Conservation (phyloP, 2,888 invertebrate species). For the Drosophila falleni region DNA sequence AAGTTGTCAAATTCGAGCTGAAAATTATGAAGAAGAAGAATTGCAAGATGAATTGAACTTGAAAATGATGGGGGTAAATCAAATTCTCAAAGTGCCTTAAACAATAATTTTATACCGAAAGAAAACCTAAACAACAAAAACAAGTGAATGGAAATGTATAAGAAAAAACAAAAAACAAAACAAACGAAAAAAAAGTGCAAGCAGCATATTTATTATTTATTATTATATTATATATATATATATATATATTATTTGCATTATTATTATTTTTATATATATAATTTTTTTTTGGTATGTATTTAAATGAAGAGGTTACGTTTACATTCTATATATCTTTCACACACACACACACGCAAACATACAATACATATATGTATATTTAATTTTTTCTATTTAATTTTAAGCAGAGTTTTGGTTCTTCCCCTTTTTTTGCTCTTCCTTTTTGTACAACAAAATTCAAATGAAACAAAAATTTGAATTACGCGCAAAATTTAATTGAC, state of each 20-base stretch:
- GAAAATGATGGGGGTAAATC: slow-evolving; percentile 50
- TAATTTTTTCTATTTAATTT: slow-evolving; percentile 19
- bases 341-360: slow-evolving; percentile 14
- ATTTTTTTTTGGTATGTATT: slow-evolving; percentile 61
- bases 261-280: slow-evolving; percentile 44
- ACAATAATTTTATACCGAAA: slow-evolving; percentile 61
- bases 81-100: slow-evolving; percentile 83
- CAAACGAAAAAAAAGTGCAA: slow-evolving; percentile 32
- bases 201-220: slow-evolving; percentile 73
- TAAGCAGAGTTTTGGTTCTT: slow-evolving; percentile 51
- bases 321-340: slow-evolving; percentile 56
- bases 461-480: slow-evolving; percentile 32
- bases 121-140: slow-evolving; percentile 10
- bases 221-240: slow-evolving; percentile 47
- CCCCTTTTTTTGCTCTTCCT: slow-evolving; percentile 51
- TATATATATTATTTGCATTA: slow-evolving; percentile 45
- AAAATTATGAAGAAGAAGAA: slow-evolving; percentile 12
- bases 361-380: slow-evolving; percentile 12
- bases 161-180: slow-evolving; percentile 8
- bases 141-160: slow-evolving; percentile 10
- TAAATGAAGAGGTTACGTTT: slow-evolving; percentile 52
- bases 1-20: slow-evolving; percentile 29
- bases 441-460: slow-evolving; percentile 54
- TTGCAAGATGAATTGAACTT: slow-evolving; percentile 9
- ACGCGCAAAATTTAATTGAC: slow-evolving; percentile 30